Evolutionary conservation across 2,888 invertebrate genomes (phyloP).

Genomic region (Temnothorax unifasciatus): DNA sequence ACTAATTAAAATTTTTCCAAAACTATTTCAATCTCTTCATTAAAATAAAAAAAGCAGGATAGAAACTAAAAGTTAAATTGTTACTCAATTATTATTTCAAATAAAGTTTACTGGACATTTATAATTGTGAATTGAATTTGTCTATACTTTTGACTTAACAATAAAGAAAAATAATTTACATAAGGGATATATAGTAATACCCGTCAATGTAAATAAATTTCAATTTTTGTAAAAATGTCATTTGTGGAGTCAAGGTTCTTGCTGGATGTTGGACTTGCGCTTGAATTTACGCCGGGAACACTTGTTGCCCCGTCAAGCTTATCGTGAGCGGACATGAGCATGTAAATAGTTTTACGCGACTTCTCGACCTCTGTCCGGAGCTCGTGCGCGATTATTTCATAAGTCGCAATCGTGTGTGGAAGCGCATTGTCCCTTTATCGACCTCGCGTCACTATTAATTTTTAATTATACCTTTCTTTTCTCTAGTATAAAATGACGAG

Average conservation of each 20-base stretch:
- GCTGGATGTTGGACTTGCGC: slow-evolving; percentile 18
- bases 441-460: background rate
- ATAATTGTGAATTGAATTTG: background rate
- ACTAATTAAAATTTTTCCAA: background rate
- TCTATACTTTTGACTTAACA: background rate
- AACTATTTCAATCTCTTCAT: background rate
- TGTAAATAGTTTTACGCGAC: slow-evolving; percentile 70
- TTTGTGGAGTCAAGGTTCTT: background rate
- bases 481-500: background rate
- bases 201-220: background rate
- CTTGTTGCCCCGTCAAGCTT: slow-evolving; percentile 73
- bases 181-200: background rate
- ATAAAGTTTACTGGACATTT: background rate
- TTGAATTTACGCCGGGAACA: slow-evolving; percentile 62
- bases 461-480: background rate
- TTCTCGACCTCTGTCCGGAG: slow-evolving; percentile 59
- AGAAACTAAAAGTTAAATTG: background rate
- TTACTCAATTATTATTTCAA: background rate
- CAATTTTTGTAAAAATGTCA: background rate
- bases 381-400: slow-evolving; percentile 47
- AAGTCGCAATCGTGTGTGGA: slow-evolving; percentile 48
- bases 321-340: slow-evolving; percentile 73
- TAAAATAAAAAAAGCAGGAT: background rate
- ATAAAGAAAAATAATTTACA: background rate
- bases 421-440: background rate